Percentiles rank a stretch among this genome's conserved stretches.
Conservation (phyloP, 2,113 vertebrate species). For the Myrmophylax atrothorax region DNA sequence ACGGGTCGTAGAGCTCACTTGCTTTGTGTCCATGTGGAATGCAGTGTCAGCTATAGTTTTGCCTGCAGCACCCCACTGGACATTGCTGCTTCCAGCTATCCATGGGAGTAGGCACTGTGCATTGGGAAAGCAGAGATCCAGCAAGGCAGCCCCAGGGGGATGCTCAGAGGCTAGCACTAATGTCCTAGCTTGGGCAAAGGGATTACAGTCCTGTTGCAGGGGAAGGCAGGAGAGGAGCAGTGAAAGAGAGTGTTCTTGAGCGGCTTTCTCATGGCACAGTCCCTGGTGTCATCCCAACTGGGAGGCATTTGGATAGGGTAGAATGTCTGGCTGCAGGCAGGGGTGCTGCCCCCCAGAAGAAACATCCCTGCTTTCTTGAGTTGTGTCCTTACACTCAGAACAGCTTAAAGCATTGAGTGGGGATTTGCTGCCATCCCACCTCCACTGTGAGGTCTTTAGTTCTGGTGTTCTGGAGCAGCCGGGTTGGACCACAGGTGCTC, state of each 20-base stretch:
- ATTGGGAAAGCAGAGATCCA: rapidly evolving
- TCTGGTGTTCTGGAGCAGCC: rapidly evolving
- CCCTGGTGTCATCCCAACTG: rapidly evolving
- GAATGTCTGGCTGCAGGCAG: not conserved
- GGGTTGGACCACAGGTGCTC: rapidly evolving
- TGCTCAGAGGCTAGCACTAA: rapidly evolving
- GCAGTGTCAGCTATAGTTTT: not conserved
- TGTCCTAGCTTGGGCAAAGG: not conserved
- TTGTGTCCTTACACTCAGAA: not conserved
- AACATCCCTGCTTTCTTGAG: not conserved
- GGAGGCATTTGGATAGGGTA: not conserved
- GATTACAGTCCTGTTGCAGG: not conserved
- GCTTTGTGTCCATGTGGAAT: not conserved
- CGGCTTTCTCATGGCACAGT: rapidly evolving
- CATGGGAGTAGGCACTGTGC: rapidly evolving
- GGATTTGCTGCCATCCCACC: not conserved
- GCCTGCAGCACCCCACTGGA: not conserved
- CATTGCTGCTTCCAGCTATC: not conserved
- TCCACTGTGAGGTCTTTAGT: rapidly evolving
- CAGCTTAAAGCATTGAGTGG: not conserved
- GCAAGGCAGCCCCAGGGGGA: not conserved
- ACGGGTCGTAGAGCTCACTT: not conserved
- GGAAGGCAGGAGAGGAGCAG: not conserved
- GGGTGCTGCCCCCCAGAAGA: not conserved
- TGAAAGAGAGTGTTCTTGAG: not conserved